Percentiles rank a stretch among this genome's conserved stretches.
Conservation (phyloP, 2,113 vertebrate genomes). For the Neoarius graeffei region DNA sequence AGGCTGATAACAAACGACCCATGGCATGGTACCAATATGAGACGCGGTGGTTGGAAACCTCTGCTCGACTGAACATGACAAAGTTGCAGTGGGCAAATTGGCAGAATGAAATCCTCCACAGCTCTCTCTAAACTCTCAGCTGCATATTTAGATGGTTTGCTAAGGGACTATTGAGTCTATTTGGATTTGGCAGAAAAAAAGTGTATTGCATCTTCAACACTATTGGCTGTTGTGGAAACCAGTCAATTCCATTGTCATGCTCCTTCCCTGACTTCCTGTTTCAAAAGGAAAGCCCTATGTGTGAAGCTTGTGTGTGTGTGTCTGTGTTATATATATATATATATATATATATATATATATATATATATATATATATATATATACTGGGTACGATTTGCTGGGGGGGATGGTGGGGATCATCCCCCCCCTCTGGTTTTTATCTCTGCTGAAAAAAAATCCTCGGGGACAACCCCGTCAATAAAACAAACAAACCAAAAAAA, state of each 20-base stretch:
- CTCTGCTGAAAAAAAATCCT: no score
- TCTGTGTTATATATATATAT: no score
- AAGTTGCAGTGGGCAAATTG: neutral
- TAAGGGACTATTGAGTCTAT: neutral
- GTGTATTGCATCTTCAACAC: neutral
- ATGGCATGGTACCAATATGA: constrained; percentile 7
- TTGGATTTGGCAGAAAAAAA: neutral
- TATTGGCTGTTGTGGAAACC: neutral
- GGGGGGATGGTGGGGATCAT: no score
- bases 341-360: no score
- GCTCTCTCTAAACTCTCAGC: neutral
- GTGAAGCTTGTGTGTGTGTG: neutral
- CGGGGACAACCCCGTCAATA: no score
- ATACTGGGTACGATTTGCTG: no score
- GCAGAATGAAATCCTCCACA: neutral
- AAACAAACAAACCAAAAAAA: no score
- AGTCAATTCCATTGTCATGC: neutral
- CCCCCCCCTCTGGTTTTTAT: no score
- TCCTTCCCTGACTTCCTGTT: neutral
- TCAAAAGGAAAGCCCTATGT: neutral
- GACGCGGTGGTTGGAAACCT: neutral
- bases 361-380: no score
- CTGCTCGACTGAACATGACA: constrained; percentile 4
- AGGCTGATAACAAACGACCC: neutral
- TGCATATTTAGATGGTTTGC: neutral